Base-by-base conservation (phyloP, 2,797 vertebrate species). In the Thamnophis elegans region DNA sequence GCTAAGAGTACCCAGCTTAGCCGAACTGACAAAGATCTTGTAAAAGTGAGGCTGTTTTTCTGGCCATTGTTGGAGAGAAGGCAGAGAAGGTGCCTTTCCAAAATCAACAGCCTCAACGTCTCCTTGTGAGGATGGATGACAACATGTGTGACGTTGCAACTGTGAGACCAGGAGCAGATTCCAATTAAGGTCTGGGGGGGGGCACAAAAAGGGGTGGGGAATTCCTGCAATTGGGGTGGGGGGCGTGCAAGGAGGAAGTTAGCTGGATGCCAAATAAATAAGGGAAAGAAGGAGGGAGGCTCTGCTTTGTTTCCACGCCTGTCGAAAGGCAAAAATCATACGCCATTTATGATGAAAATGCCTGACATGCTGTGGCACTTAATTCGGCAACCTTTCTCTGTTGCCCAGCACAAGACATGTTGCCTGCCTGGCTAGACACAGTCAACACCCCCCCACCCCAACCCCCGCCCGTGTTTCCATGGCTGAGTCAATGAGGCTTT, bases 281-380 rank as follows among this genome's bases (percentile, higher is more conserved):
- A 18, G 28, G 54, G 65, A 56, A 55, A 36, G 56, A 25, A 25
- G 7, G 65, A 22, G 13, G 88, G 18, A 25, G 89, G 89, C 10
- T 18, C 36, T 18, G 85, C 91, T 85, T 92, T 89, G 91, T 92
- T 89, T 85, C 87, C 32, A 59, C 26, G 87, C 62, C 87, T 92
- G 87, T 20, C 22, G 42, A 26, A 89, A 92, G 65, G 91, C 68
- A 60, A 85, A 92, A 89, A 62, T 47, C 73, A 59, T 32, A 42
- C 73, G 88, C 88, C 88, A 85, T 85, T 62, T 16, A 53, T 89
- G 91, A 58, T 78, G 54, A 60, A 89, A 51, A 92, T 56, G 60
- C 60, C 53, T 60, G 59, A 54, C 32, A 26, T 5, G n/a, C 90
- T 65, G 20, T 22, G 47, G 54, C 86, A 55, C 86, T 36, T 58